These are phyloP conservation scores for Chaetodon auriga DNA, from an alignment of 2,113 vertebrate species.

Conservation along the genomic window DNA sequence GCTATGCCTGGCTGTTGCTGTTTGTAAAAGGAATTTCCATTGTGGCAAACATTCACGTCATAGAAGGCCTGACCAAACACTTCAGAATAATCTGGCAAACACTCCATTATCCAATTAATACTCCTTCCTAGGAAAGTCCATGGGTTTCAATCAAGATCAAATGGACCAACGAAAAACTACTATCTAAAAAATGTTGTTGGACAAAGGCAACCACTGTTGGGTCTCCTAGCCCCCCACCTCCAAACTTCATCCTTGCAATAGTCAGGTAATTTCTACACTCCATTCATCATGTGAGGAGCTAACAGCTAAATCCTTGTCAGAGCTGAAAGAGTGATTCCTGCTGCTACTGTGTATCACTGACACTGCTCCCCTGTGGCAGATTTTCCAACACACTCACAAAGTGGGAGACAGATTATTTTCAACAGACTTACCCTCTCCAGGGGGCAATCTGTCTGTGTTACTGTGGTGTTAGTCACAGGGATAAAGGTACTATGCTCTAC, in stretches of 20 bases:
- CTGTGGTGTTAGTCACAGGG: slow-evolving; percentile 64
- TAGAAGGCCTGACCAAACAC: slow-evolving; percentile 29
- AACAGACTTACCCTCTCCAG: slow-evolving; percentile 66
- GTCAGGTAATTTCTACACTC: slow-evolving; percentile 35
- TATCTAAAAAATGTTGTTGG: slow-evolving; percentile 19
- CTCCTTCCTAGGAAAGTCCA: slow-evolving; percentile 38
- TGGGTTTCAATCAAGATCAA: slow-evolving; percentile 36
- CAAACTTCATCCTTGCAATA: neutral
- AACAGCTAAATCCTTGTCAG: slow-evolving; percentile 65
- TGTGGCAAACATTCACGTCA: slow-evolving; percentile 3
- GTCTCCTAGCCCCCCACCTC: slow-evolving; percentile 26
- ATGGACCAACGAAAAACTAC: slow-evolving; percentile 31
- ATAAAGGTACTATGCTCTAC: slow-evolving; percentile 47
- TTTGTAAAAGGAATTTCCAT: slow-evolving; percentile 30
- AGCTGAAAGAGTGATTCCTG: slow-evolving; percentile 66
- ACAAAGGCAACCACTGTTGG: slow-evolving; percentile 40
- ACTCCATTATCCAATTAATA: slow-evolving; percentile 32
- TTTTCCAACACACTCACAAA: slow-evolving; percentile 55
- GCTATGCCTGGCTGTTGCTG: neutral
- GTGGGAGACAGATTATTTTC: slow-evolving; percentile 73
- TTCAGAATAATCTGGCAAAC: slow-evolving; percentile 14
- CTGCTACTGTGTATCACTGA: slow-evolving; percentile 58
- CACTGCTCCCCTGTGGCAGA: slow-evolving; percentile 61
- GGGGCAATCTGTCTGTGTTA: slow-evolving; percentile 71
- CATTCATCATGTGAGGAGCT: slow-evolving; percentile 50